Percentiles rank a stretch among this genome's conserved stretches.
Conservation (phyloP, 2,113 vertebrate species). For the Daubentonia madagascariensis region DNA sequence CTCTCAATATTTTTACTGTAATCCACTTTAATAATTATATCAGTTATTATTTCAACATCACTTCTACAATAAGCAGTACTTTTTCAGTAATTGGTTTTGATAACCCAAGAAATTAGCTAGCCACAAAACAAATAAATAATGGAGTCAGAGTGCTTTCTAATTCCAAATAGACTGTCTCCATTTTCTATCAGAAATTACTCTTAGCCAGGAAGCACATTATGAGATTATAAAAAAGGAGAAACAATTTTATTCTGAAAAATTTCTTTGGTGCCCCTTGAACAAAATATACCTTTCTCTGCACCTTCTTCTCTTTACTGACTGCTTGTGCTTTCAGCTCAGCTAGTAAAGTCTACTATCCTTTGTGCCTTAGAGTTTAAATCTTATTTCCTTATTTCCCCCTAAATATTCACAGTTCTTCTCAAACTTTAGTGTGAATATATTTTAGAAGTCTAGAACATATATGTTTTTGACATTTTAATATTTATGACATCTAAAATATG, state of each 20-base stretch:
- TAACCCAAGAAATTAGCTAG: background rate
- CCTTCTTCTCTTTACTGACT: background rate
- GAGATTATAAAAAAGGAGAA: background rate
- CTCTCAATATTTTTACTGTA: background rate
- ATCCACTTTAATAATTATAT: background rate
- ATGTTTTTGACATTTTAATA: background rate
- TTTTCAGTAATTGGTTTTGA: conserved; percentile 3
- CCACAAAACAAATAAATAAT: conserved; percentile 3
- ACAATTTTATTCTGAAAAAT: background rate
- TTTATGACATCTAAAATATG: background rate
- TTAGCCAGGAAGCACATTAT: background rate
- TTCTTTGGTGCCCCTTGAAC: background rate
- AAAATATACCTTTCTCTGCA: background rate
- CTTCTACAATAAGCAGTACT: background rate
- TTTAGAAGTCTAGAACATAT: background rate
- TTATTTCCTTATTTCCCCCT: background rate
- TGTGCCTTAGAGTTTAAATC: background rate
- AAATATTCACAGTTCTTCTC: background rate
- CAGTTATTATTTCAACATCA: background rate
- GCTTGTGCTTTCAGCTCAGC: background rate
- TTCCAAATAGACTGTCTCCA: background rate
- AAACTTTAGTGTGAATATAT: background rate
- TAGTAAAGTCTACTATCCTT: background rate
- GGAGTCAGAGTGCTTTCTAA: background rate
- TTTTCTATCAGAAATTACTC: background rate